phyloP scores from a whole-genome alignment of 2,113 vertebrate species.

The Parotia lawesii region DNA sequence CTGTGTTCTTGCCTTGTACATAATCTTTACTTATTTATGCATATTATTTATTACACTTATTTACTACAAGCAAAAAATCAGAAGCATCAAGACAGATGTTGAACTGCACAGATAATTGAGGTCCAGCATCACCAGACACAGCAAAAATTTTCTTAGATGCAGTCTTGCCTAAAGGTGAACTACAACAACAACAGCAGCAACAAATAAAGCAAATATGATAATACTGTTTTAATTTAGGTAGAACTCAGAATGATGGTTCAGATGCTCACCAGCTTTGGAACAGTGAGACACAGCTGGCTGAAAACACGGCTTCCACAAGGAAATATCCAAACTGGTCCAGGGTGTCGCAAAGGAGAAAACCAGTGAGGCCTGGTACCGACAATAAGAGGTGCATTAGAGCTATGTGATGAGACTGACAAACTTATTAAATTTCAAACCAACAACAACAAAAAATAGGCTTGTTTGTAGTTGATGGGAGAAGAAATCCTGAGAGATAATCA shows the following conservation, averaged over 20 bases:
- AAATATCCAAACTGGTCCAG: not conserved
- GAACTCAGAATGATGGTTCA: not conserved
- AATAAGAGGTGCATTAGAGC: not conserved
- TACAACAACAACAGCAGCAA: not conserved
- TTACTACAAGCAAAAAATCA: not conserved
- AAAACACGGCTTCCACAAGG: not conserved
- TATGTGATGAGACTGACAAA: not conserved
- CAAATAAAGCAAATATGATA: not conserved
- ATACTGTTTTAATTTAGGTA: not conserved
- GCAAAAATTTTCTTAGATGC: not conserved
- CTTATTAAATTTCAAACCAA: not conserved
- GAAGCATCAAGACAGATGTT: not conserved
- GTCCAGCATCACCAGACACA: not conserved
- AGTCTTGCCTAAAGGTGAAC: not conserved
- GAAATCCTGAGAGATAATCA: not conserved
- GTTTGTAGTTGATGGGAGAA: not conserved
- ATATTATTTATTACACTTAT: no score
- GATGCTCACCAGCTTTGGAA: not conserved
- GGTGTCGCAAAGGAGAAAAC: not conserved
- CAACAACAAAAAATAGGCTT: fast-evolving
- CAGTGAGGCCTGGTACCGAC: not conserved
- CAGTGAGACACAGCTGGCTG: not conserved
- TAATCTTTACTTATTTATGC: not conserved
- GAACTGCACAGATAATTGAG: not conserved
- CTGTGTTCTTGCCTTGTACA: not conserved